phyloP scores from a whole-genome alignment of 1,140 invertebrate genomes.

The Druon quercuslanigerum region DNA sequence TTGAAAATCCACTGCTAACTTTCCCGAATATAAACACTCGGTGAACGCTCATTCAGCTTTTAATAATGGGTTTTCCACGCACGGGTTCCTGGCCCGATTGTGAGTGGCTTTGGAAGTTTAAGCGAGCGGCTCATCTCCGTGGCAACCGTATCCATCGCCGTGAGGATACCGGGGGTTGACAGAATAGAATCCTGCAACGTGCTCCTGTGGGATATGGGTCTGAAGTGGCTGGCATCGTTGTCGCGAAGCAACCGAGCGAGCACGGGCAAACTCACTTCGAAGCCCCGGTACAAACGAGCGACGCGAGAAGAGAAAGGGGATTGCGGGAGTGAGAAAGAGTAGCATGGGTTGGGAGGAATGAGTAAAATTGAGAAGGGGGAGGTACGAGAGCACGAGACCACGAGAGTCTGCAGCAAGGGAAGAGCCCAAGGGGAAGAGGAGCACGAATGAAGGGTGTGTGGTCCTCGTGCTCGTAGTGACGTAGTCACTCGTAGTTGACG shows the following conservation, averaged over 20 bases:
- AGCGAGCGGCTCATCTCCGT: slow-evolving; percentile 63
- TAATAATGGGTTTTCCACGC: slow-evolving; percentile 64
- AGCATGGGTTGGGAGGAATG: slow-evolving; percentile 31
- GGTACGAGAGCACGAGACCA: slow-evolving; percentile 15
- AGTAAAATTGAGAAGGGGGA: slow-evolving; percentile 9
- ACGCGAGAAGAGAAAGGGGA: slow-evolving; percentile 6
- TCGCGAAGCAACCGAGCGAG: slow-evolving; percentile 58
- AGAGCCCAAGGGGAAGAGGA: slow-evolving; percentile 16
- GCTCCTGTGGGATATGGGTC: slow-evolving; percentile 53
- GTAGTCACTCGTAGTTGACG: slow-evolving; percentile 41
- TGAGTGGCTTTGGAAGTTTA: slow-evolving; percentile 55
- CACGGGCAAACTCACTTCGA: slow-evolving; percentile 54
- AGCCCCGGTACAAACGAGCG: slow-evolving; percentile 50
- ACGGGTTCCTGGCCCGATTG: slow-evolving; percentile 52
- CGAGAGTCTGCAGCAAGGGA: not conserved
- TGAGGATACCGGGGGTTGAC: slow-evolving; percentile 35
- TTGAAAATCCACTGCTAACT: too few species aligned
- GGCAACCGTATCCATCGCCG: slow-evolving; percentile 56
- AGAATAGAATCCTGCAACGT: slow-evolving; percentile 54
- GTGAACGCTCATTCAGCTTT: slow-evolving; percentile 55
- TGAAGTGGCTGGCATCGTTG: slow-evolving; percentile 62
- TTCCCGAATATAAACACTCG: too few species aligned
- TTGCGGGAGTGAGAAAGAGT: slow-evolving; percentile 16
- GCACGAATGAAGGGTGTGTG: slow-evolving; percentile 4
- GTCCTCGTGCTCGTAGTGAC: slow-evolving; percentile 36